phyloP scores from a whole-genome alignment of 1,140 invertebrate species.

The Micrasema longulum region DNA sequence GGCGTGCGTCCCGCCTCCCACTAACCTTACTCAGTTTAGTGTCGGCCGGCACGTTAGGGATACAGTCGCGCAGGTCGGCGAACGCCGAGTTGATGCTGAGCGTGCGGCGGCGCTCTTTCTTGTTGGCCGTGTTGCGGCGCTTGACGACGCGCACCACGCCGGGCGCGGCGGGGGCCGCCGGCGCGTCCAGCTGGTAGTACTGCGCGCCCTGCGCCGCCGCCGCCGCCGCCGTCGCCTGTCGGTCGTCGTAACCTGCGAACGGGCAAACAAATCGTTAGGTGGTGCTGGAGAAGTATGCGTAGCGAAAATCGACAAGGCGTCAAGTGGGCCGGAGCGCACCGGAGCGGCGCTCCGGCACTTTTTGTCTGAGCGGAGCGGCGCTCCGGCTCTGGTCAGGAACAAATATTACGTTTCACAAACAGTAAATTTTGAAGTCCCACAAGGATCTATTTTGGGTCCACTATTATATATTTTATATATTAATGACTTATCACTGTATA shows the following conservation, averaged over 20 bases:
- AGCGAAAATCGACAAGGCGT: no score
- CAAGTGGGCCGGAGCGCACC: no score
- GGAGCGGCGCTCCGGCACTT: no score
- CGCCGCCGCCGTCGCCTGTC: slow-evolving; percentile 39
- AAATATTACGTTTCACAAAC: no score
- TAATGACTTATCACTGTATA: no score
- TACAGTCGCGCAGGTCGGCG: slow-evolving; percentile 89
- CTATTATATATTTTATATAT: no score
- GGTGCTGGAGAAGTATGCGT: no score
- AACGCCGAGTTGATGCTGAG: slow-evolving; percentile 97
- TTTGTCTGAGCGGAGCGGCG: no score
- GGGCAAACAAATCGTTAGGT: no score
- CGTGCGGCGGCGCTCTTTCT: slow-evolving; percentile 92
- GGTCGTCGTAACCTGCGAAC: slow-evolving; percentile 45
- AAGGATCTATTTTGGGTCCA: no score
- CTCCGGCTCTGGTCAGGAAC: no score
- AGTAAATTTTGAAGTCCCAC: no score
- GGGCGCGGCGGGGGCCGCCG: not conserved
- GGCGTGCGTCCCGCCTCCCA: slow-evolving; percentile 74
- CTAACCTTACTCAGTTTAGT: slow-evolving; percentile 90
- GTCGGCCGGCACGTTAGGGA: slow-evolving; percentile 95
- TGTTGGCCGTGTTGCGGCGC: slow-evolving; percentile 86
- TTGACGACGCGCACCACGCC: slow-evolving; percentile 75
- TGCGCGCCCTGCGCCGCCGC: slow-evolving; percentile 60
- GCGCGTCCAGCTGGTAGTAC: slow-evolving; percentile 48